phyloP scores from a whole-genome alignment of 1,140 invertebrate genomes.

The Piezodorus guildinii region DNA sequence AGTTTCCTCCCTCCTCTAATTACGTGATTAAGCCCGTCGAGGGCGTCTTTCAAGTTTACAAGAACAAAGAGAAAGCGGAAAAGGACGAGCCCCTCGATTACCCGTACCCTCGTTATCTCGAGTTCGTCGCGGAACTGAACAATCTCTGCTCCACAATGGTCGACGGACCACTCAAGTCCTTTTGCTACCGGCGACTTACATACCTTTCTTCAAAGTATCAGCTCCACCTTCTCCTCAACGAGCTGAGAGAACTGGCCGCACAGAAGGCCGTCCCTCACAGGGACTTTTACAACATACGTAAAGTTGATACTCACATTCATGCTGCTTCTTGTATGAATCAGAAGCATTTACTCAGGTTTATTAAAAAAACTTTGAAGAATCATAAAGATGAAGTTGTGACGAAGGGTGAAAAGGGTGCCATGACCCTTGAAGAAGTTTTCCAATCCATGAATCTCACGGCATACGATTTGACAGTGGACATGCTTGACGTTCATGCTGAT shows the following conservation, averaged over 20 bases:
- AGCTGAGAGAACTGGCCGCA: conserved; percentile 85
- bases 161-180: conserved; percentile 94
- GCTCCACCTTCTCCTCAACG: conserved; percentile 90
- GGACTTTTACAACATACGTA: conserved; percentile 98
- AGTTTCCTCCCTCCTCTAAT: conserved; percentile 51
- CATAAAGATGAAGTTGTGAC: conserved; percentile 78
- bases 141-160: conserved; percentile 84
- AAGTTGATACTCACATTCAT: conserved; percentile 98
- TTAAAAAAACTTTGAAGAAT: conserved; percentile 94
- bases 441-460: conserved; percentile 90
- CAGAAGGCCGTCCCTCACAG: conserved; percentile 95
- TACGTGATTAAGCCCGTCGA: conserved; percentile 58
- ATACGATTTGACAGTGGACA: conserved; percentile 96
- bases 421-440: conserved; percentile 87
- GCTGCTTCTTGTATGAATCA: conserved; percentile 99
- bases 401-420: conserved; percentile 52
- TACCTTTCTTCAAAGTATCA: conserved; percentile 96
- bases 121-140: conserved; percentile 74
- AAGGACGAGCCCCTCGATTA: conserved; percentile 53
- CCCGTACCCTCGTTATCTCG: conserved; percentile 58
- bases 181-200: conserved; percentile 87
- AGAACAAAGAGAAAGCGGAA: conserved; percentile 57
- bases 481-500: conserved; percentile 92
- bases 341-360: conserved; percentile 95
- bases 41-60: conserved; percentile 82